phyloP scores from a whole-genome alignment of 1,140 invertebrate species.

The Eciton burchellii region DNA sequence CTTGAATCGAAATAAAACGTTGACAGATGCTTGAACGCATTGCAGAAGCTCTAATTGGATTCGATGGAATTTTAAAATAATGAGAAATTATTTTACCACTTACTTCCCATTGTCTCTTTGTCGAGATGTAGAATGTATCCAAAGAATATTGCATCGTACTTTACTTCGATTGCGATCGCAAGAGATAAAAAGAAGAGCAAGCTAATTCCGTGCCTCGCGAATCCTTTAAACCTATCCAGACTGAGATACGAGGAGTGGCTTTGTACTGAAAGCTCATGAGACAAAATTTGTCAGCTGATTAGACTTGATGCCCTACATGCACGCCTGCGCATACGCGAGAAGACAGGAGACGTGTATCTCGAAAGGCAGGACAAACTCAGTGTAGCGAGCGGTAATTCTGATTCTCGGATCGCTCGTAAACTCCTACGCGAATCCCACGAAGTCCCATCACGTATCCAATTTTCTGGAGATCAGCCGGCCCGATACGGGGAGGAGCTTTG shows the following conservation, averaged over 20 bases:
- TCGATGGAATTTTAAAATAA: background rate
- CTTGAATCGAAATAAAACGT: background rate
- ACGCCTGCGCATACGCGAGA: background rate
- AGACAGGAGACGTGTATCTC: slow-evolving; percentile 40
- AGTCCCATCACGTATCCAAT: slow-evolving; percentile 85
- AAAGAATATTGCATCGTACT: background rate
- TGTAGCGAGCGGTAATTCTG: slow-evolving; percentile 66
- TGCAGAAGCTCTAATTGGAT: background rate
- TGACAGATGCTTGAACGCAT: background rate
- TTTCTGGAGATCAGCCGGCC: slow-evolving; percentile 82
- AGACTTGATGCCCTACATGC: slow-evolving; percentile 11
- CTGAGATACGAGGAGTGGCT: background rate
- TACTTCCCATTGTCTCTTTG: background rate
- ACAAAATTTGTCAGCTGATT: slow-evolving; percentile 56
- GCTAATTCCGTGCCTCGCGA: background rate
- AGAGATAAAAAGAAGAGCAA: background rate
- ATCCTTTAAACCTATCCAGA: background rate
- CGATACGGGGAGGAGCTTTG: slow-evolving; percentile 78
- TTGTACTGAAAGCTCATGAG: background rate
- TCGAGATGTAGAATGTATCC: background rate
- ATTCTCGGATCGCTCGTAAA: slow-evolving; percentile 77
- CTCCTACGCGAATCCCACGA: slow-evolving; percentile 73
- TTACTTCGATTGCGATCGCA: background rate
- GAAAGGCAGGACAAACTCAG: slow-evolving; percentile 44
- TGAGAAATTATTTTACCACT: background rate